Evolutionary conservation across 2,888 invertebrate species (phyloP).

Genomic region (Hirtodrosophila alboralis): DNA sequence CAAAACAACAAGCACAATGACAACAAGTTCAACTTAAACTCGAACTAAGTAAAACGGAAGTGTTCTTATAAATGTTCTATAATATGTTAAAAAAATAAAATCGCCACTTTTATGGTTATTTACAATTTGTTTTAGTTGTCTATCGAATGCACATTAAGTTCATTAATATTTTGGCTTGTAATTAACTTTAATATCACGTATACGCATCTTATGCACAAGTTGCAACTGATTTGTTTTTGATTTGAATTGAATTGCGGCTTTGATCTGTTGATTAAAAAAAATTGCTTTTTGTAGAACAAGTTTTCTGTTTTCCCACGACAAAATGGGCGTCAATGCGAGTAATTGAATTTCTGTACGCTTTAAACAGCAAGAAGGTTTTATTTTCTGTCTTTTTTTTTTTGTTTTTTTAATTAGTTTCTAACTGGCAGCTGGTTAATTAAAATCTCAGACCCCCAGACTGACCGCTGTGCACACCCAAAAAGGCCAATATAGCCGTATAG

Average conservation of each 20-base stretch:
- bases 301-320: conserved; percentile 68
- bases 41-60: conserved; percentile 34
- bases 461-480: conserved; percentile 27
- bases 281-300: conserved; percentile 38
- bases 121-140: no score
- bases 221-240: conserved; percentile 6
- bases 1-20: conserved; percentile 23
- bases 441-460: conserved; percentile 30
- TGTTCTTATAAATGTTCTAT: conserved; percentile 16
- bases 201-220: conserved; percentile 36
- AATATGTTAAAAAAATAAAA: conserved; percentile 12
- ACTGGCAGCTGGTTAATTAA: conserved; percentile 58
- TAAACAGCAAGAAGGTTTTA: conserved; percentile 18
- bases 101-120: conserved; percentile 7
- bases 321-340: conserved; percentile 35
- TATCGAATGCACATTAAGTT: conserved; percentile 20
- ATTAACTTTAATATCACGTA: conserved; percentile 19
- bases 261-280: no score
- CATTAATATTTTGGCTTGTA: conserved; percentile 26
- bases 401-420: conserved; percentile 60
- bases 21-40: conserved; percentile 13
- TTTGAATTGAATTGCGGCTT: conserved; percentile 20
- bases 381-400: no score
- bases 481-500: conserved; percentile 1
- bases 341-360: conserved; percentile 54